Evolutionary conservation across 2,888 invertebrate species (phyloP).

Genomic region (Isoperla grammatica): DNA sequence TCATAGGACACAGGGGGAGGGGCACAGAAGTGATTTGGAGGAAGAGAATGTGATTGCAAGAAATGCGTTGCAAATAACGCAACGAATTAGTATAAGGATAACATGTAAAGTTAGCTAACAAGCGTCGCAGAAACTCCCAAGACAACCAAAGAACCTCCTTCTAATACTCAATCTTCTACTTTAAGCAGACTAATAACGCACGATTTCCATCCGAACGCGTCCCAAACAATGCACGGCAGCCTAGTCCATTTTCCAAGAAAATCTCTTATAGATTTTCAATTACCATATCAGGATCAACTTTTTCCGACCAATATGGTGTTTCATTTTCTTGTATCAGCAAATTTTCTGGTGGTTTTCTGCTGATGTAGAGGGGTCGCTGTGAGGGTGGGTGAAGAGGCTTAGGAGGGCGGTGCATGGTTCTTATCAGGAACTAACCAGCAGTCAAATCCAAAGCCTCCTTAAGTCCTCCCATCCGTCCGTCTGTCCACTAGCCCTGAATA

Average conservation of each 20-base stretch:
- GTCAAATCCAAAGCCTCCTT: slow-evolving; percentile 10
- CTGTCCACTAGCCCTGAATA: slow-evolving; percentile 5
- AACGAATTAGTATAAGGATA: no score
- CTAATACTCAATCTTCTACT: no score
- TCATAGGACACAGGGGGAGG: no score
- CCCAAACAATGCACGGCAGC: no score
- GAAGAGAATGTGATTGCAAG: no score
- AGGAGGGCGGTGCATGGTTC: slow-evolving; percentile 5
- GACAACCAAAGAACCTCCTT: no score
- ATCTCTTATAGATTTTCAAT: slow-evolving; percentile 8
- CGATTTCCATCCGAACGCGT: no score
- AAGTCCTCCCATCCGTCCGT: background rate
- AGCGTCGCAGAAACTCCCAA: no score
- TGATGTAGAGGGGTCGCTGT: background rate
- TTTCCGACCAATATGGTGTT: background rate
- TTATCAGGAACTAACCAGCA: slow-evolving; percentile 17
- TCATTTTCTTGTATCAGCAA: slow-evolving; percentile 13
- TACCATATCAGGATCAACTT: background rate
- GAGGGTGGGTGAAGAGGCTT: slow-evolving; percentile 8
- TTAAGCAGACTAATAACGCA: no score
- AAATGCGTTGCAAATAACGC: no score
- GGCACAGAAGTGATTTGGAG: no score
- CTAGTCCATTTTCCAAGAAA: background rate
- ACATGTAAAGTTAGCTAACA: no score
- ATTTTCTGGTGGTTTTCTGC: slow-evolving; percentile 9